phyloP scores from a whole-genome alignment of 2,797 vertebrate species.

The Ctenosaura bakeri region DNA sequence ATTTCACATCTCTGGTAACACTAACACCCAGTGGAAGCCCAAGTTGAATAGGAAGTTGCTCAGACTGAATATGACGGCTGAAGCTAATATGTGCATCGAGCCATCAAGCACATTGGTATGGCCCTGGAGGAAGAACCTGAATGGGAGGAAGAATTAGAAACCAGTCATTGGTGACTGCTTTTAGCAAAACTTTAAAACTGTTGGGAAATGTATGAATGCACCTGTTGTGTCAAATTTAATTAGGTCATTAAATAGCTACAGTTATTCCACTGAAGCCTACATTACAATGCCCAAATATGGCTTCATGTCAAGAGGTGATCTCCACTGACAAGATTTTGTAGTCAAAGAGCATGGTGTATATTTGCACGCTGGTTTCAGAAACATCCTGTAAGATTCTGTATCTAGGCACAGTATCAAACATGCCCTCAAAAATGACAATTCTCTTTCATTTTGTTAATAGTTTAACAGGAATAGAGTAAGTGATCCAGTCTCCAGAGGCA shows the following conservation, averaged over 20 bases:
- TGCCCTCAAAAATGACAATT: accelerated
- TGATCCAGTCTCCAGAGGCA: conserved; percentile 30
- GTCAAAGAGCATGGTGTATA: not conserved
- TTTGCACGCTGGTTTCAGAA: not conserved
- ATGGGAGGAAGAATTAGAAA: not conserved
- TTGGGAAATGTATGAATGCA: not conserved
- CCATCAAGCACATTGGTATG: not conserved
- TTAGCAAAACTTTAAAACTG: not conserved
- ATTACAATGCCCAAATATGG: not conserved
- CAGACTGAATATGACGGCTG: too few species aligned
- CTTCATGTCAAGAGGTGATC: not conserved
- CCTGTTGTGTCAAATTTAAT: not conserved
- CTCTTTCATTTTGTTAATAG: not conserved
- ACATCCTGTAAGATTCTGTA: not conserved
- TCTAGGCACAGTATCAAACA: not conserved
- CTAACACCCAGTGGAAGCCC: not conserved
- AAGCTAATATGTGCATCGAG: not conserved
- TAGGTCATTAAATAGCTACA: not conserved
- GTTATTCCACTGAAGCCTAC: not conserved
- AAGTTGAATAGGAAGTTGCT: not conserved
- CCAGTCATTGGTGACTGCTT: not conserved
- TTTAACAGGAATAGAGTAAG: conserved; percentile 23
- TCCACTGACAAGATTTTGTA: not conserved
- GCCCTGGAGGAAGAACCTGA: not conserved
- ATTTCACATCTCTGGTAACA: too few species aligned